Percentiles rank a stretch among this genome's conserved stretches.
Conservation (phyloP, 2,113 vertebrate species). For the Oxyruncus cristatus region DNA sequence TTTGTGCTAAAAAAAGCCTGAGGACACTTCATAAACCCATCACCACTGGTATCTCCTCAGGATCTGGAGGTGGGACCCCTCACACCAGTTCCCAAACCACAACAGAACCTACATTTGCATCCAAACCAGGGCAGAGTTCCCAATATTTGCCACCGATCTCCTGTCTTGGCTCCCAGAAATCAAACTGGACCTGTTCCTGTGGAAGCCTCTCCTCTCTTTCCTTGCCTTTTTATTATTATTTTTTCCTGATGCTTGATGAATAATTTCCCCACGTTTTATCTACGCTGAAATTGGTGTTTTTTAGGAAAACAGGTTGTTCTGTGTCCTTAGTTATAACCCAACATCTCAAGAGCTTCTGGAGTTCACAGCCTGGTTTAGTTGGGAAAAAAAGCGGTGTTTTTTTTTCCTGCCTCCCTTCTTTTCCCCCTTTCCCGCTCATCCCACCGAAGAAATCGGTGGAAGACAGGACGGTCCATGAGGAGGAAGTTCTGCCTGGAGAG, state of each 20-base stretch:
- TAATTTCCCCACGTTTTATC: background rate
- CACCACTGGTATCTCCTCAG: background rate
- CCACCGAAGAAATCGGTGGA: background rate
- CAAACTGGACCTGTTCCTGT: background rate
- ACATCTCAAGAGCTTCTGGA: background rate
- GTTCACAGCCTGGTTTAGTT: background rate
- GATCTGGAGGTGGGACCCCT: background rate
- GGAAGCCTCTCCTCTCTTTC: background rate
- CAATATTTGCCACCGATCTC: background rate
- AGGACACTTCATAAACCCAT: background rate
- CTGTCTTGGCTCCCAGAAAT: background rate
- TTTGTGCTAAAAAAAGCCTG: background rate
- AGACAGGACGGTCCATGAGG: background rate
- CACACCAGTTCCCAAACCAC: background rate
- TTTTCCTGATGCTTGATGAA: background rate
- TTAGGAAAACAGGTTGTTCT: background rate
- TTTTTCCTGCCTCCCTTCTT: background rate
- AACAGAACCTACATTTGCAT: background rate
- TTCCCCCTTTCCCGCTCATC: background rate
- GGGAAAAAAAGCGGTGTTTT: background rate
- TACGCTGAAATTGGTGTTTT: background rate
- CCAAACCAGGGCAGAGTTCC: background rate
- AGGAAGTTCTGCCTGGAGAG: no score
- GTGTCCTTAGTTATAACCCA: background rate
- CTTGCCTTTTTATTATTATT: background rate